Evolutionary conservation across 2,113 vertebrate species (phyloP).

Genomic region (Mormyrus iriodes): DNA sequence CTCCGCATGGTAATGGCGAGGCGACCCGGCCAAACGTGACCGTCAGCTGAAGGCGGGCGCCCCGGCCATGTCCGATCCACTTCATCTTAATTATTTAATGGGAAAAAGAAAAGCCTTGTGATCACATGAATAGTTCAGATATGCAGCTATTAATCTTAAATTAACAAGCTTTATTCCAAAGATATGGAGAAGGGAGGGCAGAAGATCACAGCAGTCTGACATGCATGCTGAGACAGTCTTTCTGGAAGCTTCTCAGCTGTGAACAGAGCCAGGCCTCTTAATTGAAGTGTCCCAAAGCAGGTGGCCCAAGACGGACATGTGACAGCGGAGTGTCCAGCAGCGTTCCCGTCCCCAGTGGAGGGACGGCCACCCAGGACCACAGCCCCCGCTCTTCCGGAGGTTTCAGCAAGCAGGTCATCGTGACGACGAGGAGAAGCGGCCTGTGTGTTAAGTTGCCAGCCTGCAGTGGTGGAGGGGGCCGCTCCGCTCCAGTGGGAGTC

Average conservation of each 20-base stretch:
- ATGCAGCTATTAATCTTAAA: background rate
- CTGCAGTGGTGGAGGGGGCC: background rate
- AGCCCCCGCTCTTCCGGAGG: background rate
- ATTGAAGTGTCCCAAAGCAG: background rate
- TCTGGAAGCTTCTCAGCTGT: background rate
- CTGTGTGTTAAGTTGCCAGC: background rate
- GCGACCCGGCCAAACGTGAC: background rate
- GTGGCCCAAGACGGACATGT: no score
- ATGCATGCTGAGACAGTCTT: background rate
- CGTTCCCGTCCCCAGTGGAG: background rate
- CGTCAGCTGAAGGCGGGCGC: background rate
- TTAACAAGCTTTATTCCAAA: background rate
- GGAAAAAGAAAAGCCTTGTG: background rate
- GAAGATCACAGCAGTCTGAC: background rate
- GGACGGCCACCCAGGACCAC: background rate
- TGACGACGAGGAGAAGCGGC: background rate
- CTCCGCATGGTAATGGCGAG: background rate
- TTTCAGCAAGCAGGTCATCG: background rate
- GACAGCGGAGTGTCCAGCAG: background rate
- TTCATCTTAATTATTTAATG: conserved; percentile 1
- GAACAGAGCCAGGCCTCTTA: background rate
- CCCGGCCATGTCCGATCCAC: no score
- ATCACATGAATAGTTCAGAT: conserved; percentile 3
- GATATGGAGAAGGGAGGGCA: background rate
- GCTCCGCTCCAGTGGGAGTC: background rate